phyloP scores from a whole-genome alignment of 1,140 invertebrate species.

The Heliconius melpomene region DNA sequence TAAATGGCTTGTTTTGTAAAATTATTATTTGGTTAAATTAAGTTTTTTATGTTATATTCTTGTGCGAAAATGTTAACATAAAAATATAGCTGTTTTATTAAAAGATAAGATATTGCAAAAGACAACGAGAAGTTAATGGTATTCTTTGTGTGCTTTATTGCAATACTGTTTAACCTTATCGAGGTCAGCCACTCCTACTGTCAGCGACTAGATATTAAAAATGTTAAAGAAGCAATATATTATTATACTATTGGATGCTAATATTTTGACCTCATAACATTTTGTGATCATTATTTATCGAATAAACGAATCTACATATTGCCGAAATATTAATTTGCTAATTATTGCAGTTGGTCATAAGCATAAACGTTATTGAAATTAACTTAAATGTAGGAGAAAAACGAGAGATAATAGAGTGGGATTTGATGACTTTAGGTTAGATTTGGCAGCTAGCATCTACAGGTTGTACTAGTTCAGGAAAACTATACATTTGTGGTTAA shows the following conservation, averaged over 20 bases:
- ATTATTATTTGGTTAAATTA: too few species aligned
- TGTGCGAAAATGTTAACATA: slow-evolving; percentile 18
- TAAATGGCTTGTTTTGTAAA: too few species aligned
- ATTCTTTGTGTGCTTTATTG: slow-evolving; percentile 14
- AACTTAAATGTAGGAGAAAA: neutral
- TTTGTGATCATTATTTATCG: slow-evolving; percentile 18
- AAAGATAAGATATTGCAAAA: neutral
- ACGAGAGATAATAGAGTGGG: neutral
- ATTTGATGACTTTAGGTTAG: neutral
- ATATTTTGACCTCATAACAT: slow-evolving; percentile 39
- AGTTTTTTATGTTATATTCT: too few species aligned
- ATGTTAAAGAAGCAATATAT: slow-evolving; percentile 36
- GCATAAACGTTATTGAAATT: slow-evolving; percentile 4
- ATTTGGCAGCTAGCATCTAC: too few species aligned
- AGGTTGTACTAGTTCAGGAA: too few species aligned
- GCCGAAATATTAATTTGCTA: neutral
- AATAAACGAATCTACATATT: neutral
- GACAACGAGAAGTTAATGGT: neutral
- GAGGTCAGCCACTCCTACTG: slow-evolving; percentile 39
- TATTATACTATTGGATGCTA: slow-evolving; percentile 37
- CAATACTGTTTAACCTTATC: slow-evolving; percentile 34
- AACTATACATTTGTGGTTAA: too few species aligned
- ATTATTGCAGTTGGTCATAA: neutral
- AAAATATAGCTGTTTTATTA: neutral
- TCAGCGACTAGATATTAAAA: slow-evolving; percentile 28